Evolutionary conservation across 2,888 invertebrate genomes (phyloP).

Genomic region (Mesochorus sp.): DNA sequence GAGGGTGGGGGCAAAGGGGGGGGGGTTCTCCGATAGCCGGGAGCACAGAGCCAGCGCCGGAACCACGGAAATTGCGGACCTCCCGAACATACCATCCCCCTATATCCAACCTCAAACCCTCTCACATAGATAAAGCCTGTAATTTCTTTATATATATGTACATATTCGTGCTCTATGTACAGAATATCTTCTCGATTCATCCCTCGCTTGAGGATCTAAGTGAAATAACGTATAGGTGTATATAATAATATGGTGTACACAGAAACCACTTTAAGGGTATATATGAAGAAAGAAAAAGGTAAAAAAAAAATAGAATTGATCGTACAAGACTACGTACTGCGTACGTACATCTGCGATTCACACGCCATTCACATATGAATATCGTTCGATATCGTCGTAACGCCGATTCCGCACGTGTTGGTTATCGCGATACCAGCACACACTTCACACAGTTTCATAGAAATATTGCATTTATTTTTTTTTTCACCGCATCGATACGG

Average conservation of each 20-base stretch:
- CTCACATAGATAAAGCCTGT: not conserved
- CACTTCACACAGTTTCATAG: not conserved
- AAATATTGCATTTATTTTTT: not conserved
- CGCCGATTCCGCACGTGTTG: constrained; percentile 19
- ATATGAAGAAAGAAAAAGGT: not conserved
- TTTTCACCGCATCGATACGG: too few relatives aligned
- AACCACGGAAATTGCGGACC: constrained; percentile 56
- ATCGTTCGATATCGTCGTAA: constrained; percentile 47
- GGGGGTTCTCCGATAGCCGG: constrained; percentile 40
- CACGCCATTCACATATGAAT: constrained; percentile 32
- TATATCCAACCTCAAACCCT: constrained; percentile 9
- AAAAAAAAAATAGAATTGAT: too few relatives aligned
- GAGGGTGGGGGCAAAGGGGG: not conserved
- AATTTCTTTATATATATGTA: not conserved
- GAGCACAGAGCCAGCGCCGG: constrained; percentile 41
- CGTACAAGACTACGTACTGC: too few relatives aligned
- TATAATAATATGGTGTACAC: not conserved
- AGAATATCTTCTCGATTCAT: constrained; percentile 23
- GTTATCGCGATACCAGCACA: constrained; percentile 40
- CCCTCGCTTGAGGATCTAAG: constrained; percentile 20
- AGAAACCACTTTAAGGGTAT: constrained; percentile 15
- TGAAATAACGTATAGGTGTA: constrained; percentile 25
- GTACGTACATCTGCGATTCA: constrained; percentile 19
- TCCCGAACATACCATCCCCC: constrained; percentile 47
- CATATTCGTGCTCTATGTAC: not conserved